Percentiles rank a stretch among this genome's conserved stretches.
These are phyloP conservation scores for Myotis daubentonii DNA, from an alignment of 2,797 vertebrate genomes.

Conservation along the genomic window DNA sequence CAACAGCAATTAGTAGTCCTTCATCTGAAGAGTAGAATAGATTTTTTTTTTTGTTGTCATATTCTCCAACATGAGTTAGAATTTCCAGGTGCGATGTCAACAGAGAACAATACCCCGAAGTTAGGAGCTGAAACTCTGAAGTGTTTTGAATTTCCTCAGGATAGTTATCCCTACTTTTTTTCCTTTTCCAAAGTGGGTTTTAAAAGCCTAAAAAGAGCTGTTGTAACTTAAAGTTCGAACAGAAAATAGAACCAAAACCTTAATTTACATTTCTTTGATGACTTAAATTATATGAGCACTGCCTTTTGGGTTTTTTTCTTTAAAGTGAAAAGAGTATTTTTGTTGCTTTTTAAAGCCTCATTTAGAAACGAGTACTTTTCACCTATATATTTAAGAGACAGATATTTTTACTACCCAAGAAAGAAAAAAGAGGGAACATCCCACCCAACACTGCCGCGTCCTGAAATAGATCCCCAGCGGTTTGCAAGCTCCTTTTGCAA, in stretches of 20 bases:
- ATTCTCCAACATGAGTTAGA: background rate
- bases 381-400: slow-evolving; percentile 42
- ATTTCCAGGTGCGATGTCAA: background rate
- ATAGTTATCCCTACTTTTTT: background rate
- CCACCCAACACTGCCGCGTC: background rate
- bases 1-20: background rate
- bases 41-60: background rate
- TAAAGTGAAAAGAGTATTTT: slow-evolving; percentile 51
- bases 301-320: background rate
- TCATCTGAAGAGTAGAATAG: background rate
- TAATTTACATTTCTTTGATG: slow-evolving; percentile 58
- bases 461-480: background rate
- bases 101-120: background rate
- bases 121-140: background rate
- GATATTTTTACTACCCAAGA: background rate
- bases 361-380: slow-evolving; percentile 60
- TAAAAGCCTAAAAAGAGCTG: slow-evolving; percentile 38
- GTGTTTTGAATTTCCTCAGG: slow-evolving; percentile 24
- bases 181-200: background rate
- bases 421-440: background rate
- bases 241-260: slow-evolving; percentile 63
- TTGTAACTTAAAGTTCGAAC: slow-evolving; percentile 47
- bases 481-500: background rate
- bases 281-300: slow-evolving; percentile 61
- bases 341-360: slow-evolving; percentile 44